Evolutionary conservation across 2,113 vertebrate genomes (phyloP).

Genomic region (Pica pica): DNA sequence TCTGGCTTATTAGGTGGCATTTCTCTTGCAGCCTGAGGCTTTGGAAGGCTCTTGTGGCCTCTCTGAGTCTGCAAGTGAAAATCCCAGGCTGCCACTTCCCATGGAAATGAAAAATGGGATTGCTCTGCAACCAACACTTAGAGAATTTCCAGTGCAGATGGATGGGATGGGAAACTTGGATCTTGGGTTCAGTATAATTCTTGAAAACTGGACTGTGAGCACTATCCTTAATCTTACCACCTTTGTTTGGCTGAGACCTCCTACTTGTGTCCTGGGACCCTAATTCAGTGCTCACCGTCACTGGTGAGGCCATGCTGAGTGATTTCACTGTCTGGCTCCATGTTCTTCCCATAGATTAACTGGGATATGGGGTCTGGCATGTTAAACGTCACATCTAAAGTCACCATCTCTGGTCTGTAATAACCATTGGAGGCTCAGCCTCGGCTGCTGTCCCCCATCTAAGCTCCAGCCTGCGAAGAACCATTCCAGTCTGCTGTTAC

Average conservation of each 20-base stretch:
- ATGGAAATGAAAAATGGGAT: neutral
- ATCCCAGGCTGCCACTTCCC: neutral
- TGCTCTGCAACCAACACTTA: neutral
- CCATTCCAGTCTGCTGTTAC: neutral
- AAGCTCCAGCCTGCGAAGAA: neutral
- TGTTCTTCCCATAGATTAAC: neutral
- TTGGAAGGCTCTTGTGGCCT: neutral
- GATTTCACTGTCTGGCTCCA: neutral
- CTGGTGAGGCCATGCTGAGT: neutral
- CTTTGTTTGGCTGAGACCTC: neutral
- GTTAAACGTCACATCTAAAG: accelerated
- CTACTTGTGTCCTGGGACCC: neutral
- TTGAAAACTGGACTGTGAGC: neutral
- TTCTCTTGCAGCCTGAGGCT: neutral
- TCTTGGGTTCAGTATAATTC: neutral
- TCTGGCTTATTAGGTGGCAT: neutral
- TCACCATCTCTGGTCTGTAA: accelerated
- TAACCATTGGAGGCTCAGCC: neutral
- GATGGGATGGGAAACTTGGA: neutral
- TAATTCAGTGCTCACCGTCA: accelerated
- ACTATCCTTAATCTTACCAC: neutral
- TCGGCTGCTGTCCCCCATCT: neutral
- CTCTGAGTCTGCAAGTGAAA: neutral
- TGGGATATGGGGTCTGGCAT: neutral
- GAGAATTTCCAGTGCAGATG: neutral